These are phyloP conservation scores for Aleadryas rufinucha DNA, from an alignment of 2,113 vertebrate species.

Conservation along the genomic window DNA sequence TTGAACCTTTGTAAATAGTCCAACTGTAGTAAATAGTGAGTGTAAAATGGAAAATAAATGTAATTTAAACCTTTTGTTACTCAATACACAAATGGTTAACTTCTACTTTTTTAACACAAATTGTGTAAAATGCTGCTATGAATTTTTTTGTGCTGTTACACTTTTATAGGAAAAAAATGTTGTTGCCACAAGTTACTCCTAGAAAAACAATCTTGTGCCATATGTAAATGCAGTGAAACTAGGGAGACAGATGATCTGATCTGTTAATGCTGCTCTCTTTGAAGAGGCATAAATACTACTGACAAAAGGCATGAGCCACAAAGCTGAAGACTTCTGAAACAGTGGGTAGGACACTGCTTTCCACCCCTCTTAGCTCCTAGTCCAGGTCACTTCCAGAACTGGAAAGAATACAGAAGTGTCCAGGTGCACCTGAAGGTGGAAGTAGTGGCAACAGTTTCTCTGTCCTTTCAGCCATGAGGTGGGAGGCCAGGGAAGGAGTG, in stretches of 20 bases:
- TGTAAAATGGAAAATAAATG: constrained; percentile 72
- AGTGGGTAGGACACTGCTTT: not conserved
- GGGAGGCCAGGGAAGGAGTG: not conserved
- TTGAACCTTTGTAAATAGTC: constrained; percentile 74
- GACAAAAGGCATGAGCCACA: not conserved
- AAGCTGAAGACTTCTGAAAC: not conserved
- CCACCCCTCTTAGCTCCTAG: not conserved
- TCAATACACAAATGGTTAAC: constrained; percentile 66
- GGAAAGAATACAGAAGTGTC: not conserved
- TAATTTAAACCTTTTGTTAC: constrained; percentile 74
- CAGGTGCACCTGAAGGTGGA: not conserved
- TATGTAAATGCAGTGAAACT: constrained; percentile 55
- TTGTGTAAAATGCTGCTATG: constrained; percentile 80
- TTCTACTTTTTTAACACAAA: constrained; percentile 71
- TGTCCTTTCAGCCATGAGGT: not conserved
- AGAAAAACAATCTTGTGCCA: constrained; percentile 69
- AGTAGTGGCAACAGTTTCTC: not conserved
- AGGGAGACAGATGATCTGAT: not conserved
- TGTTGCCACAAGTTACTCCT: constrained; percentile 67
- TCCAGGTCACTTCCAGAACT: not conserved
- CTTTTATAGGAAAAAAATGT: constrained; percentile 57
- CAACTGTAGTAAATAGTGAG: constrained; percentile 70
- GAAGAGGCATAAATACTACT: constrained; percentile 47
- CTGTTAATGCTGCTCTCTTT: constrained; percentile 44
- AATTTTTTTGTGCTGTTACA: constrained; percentile 76